Evolutionary conservation across 2,888 invertebrate species (phyloP).

Genomic region (Epistrophe grossulariae): DNA sequence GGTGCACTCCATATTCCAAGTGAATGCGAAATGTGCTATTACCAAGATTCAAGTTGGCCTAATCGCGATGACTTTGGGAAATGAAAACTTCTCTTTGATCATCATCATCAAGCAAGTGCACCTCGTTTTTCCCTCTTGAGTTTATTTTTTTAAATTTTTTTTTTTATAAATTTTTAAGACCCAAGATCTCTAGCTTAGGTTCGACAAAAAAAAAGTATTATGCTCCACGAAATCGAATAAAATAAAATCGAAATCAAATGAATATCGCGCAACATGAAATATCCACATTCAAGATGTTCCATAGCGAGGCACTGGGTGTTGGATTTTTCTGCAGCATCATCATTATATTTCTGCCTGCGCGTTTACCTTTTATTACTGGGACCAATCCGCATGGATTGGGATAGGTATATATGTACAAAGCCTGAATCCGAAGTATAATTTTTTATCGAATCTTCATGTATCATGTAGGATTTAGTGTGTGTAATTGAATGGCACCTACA

Average conservation of each 20-base stretch:
- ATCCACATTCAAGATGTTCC: conserved; percentile 63
- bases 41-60: conserved; percentile 63
- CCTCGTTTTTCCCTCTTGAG: conserved; percentile 35
- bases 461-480: conserved; percentile 75
- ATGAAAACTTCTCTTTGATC: conserved; percentile 41
- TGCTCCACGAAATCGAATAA: conserved; percentile 36
- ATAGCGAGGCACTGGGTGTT: conserved; percentile 51
- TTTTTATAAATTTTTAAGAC: background rate
- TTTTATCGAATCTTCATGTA: conserved; percentile 73
- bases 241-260: conserved; percentile 64
- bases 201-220: conserved; percentile 16
- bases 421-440: conserved; percentile 40
- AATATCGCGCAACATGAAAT: conserved; percentile 54
- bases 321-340: conserved; percentile 43
- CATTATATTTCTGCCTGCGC: conserved; percentile 17
- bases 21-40: conserved; percentile 60
- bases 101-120: conserved; percentile 56
- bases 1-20: background rate
- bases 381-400: background rate
- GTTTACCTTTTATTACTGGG: background rate
- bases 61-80: conserved; percentile 72
- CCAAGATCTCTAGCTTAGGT: background rate
- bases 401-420: background rate
- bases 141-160: background rate
- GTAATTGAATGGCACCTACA: conserved; percentile 76